Evolutionary conservation across 2,113 vertebrate species (phyloP).

Genomic region (Pluvialis apricaria): DNA sequence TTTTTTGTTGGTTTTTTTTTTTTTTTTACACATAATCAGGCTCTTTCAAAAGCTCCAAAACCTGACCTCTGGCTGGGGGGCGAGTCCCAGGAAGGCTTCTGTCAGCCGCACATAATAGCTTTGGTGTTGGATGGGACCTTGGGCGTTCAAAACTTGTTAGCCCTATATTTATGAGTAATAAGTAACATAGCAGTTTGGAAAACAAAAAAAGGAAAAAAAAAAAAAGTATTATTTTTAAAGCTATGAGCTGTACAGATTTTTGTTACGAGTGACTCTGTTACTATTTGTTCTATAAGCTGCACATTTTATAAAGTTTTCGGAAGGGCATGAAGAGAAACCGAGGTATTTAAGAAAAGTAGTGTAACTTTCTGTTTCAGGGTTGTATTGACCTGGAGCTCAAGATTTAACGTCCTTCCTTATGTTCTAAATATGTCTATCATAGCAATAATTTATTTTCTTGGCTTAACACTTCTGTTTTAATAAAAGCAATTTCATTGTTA

Average conservation of each 20-base stretch:
- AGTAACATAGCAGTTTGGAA: not conserved
- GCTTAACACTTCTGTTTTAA: conserved; percentile 56
- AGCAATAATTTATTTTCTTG: conserved; percentile 68
- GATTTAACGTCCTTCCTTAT: not conserved
- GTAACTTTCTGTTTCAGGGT: conserved; percentile 1
- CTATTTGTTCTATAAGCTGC: conserved; percentile 66
- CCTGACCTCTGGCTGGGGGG: not conserved
- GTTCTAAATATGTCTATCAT: conserved; percentile 43
- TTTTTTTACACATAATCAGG: not conserved
- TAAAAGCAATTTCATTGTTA: conserved; percentile 40
- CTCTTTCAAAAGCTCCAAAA: not conserved
- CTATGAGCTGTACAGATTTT: conserved; percentile 71
- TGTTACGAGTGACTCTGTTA: conserved; percentile 63
- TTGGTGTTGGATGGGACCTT: conserved; percentile 38
- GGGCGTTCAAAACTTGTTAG: not conserved
- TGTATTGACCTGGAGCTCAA: conserved; percentile 35
- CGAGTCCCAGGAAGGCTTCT: not conserved
- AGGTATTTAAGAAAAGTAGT: conserved; percentile 54
- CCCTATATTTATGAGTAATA: conserved; percentile 45
- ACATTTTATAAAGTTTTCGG: conserved; percentile 64
- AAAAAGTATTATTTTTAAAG: conserved; percentile 49
- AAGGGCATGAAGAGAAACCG: conserved; percentile 13
- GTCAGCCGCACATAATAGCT: not conserved
- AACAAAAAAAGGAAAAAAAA: not conserved
- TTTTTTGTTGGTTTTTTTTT: too few relatives aligned